A percentile compares a stretch with the other conserved stretches of the same genome.
These are phyloP conservation scores for Actenoides hombroni DNA, from an alignment of 2,113 vertebrate genomes.

Conservation along the genomic window DNA sequence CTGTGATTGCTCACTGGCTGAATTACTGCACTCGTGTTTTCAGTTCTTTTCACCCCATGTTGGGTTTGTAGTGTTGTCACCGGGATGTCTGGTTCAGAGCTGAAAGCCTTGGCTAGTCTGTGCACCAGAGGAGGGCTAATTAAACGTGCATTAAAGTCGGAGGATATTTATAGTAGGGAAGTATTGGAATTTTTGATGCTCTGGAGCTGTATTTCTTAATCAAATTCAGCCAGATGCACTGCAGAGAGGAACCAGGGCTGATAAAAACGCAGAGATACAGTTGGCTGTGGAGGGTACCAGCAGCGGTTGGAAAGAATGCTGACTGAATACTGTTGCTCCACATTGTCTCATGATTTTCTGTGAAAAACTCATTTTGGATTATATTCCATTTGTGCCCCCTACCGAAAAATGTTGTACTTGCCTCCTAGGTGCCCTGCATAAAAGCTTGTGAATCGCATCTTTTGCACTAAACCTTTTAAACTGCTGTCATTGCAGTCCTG, in stretches of 20 bases:
- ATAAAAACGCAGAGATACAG: conserved; percentile 4
- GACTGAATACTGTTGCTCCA: neutral
- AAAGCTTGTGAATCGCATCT: neutral
- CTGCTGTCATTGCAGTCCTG: neutral
- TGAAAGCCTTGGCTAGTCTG: neutral
- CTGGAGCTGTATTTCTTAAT: conserved; percentile 51
- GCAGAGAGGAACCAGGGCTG: conserved; percentile 4
- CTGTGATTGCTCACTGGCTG: neutral
- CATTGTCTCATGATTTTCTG: neutral
- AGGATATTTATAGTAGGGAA: conserved; percentile 54
- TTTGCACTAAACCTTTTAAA: neutral
- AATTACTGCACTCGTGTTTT: neutral
- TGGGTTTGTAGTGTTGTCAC: neutral
- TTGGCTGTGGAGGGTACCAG: neutral
- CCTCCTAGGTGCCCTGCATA: neutral
- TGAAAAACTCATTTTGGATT: neutral
- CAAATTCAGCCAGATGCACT: conserved; percentile 49
- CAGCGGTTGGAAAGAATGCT: neutral
- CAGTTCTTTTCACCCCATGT: neutral
- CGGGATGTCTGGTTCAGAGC: neutral
- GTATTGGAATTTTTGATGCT: conserved; percentile 29
- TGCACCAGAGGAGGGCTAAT: conserved; percentile 40
- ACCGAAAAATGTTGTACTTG: neutral
- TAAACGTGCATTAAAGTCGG: conserved; percentile 60
- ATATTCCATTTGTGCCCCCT: conserved; percentile 49